Evolutionary conservation across 2,888 invertebrate genomes (phyloP), one percentile per base, ranked within the genome.

Genomic region (Chrysolina haemoptera): DNA sequence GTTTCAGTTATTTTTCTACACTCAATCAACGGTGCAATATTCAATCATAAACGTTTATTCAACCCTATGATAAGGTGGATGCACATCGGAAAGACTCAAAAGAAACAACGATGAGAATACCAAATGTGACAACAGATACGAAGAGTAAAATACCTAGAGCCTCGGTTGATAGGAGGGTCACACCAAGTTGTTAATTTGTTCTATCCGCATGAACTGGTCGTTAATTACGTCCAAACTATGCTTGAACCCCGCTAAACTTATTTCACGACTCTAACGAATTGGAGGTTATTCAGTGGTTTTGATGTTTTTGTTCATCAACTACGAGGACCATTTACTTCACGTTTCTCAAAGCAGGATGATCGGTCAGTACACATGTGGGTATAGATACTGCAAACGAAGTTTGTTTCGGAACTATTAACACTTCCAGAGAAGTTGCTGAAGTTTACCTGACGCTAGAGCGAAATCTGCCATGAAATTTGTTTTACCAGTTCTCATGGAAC

Each of bases 151-250:
- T 27, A 14, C 27, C 14, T 22, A 59, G 11, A 22, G 5, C 50
- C 50, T 50, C n/a, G n/a, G 14, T 27, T 59, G 27, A 59, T 59
- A 14, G 27, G 14, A 27, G 27, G 27, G n/a, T 5, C 59, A 27
- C 59, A 27, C 12, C 27, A 27, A 59, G 27, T 59, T 59, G 59
- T 27, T 27, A 27, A 59, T 59, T 59, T n/a, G 59, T 59, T 59
- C 5, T 14, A 27, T 27, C 27, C 14, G 14, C 59, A 59, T 59
- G 6, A 59, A 0, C 14, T 0, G 59, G 11, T 59, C 27, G 59
- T 59, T 59, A 59, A 59, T 27, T 5, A 14, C 1, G 14, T 27
- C 16, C 59, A 5, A 22, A 12, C 59, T 27, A 59, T 27, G 59
- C 11, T 59, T 59, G 9, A 59, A 59, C 59, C 22, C 4, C 22